A percentile compares a stretch with the other conserved stretches of the same genome.
These are phyloP conservation scores for Branchipolynoe longqiensis DNA, from an alignment of 2,888 invertebrate genomes.

Conservation along the genomic window DNA sequence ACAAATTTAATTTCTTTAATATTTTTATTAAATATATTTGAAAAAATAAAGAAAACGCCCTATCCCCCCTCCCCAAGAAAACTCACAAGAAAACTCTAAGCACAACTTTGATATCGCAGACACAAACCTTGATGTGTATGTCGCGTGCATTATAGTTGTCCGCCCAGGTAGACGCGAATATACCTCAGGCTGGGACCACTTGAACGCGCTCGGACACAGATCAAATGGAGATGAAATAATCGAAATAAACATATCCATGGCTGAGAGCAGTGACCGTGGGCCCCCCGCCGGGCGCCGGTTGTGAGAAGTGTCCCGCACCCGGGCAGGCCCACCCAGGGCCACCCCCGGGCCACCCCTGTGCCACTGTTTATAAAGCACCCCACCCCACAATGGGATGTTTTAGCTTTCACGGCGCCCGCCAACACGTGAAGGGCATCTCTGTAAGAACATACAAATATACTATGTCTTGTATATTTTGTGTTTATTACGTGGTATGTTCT, in stretches of 20 bases:
- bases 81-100: not conserved
- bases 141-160: not conserved
- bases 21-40: not conserved
- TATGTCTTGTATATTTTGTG: too few species aligned
- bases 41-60: not conserved
- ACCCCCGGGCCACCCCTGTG: not conserved
- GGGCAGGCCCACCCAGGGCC: too few species aligned
- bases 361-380: constrained; percentile 10
- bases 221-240: constrained; percentile 38
- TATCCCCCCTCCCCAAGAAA: not conserved
- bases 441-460: too few species aligned
- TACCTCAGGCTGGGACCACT: not conserved
- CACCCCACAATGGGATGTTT: constrained; percentile 20
- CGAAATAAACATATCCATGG: constrained; percentile 38
- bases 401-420: too few species aligned
- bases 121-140: too few species aligned
- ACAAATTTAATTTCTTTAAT: not conserved
- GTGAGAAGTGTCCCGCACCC: too few species aligned
- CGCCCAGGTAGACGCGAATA: not conserved
- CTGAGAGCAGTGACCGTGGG: constrained; percentile 5
- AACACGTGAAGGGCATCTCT: too few species aligned
- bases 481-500: too few species aligned
- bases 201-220: not conserved
- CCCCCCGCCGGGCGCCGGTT: not conserved
- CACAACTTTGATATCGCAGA: too few species aligned